Base-by-base conservation (phyloP, 2,797 vertebrate species). In the Miichthys miiuy region DNA sequence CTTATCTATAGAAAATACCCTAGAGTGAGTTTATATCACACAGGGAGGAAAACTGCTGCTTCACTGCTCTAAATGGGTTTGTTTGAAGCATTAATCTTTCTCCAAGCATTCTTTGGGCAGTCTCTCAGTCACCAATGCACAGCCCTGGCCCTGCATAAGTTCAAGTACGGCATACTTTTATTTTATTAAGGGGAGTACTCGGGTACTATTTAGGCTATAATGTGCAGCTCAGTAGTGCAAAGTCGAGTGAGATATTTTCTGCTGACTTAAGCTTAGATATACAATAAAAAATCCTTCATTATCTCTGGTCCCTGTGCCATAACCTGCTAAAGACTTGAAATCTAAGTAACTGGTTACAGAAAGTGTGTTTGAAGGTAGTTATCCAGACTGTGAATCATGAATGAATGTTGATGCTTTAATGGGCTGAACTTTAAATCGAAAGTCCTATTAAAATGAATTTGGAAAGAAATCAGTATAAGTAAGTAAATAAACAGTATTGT, bases 1-100 rank as follows among this genome's bases (percentile, higher is more conserved):
- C 46, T 76, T 89, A 83, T 88, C 78, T 77, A 79, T 73, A 79
- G 68, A 75, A 82, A 72, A 87, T 72, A 79, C 70, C 84, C 80
- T 18, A 46, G 82, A 79, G 71, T 84, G 54, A 82, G 64, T 77
- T 77, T 66, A 56, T 65, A 79, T 81, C 72, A 77, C 50, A 67
- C 57, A 72, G 55, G 62, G 56, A 77, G 71, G 44, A 66, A 80
- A 82, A 83, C 68, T 73, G 74, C 77, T 66, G 81, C 84, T 73
- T 79, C 69, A 75, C 75, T 85, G 76, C 71, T 71, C 62, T 79
- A 69, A 87, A 80, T 71, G 67, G 79, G 60, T 72, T 77, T 75
- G 67, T 86, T 80, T 86, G 67, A 68, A 79, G 69, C 68, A 79
- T 73, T 73, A 79, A 82, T 86, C 89, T 79, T 73, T 75, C 74